Conservation (phyloP, 2,113 vertebrate species). For the Oreochromis tanganicae region DNA sequence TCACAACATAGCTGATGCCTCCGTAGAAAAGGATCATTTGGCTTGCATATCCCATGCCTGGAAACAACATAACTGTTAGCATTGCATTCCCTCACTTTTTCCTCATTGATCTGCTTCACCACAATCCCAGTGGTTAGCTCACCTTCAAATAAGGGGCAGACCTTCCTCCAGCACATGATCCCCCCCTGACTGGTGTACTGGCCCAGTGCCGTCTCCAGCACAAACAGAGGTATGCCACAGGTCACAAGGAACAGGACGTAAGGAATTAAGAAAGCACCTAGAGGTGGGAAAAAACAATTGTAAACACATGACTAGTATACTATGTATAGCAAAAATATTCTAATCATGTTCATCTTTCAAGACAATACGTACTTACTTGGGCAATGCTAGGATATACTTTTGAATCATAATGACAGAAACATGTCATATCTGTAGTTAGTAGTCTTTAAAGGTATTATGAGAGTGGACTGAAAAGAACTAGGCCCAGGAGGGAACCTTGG, state of each 20-base stretch:
- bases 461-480: background rate
- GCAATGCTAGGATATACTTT: background rate
- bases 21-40: constrained; percentile 58
- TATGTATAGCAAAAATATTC: background rate
- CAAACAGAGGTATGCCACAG: constrained; percentile 58
- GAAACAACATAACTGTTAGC: background rate
- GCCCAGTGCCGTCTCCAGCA: constrained; percentile 58
- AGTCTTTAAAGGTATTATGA: background rate
- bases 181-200: constrained; percentile 64
- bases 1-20: constrained; percentile 56
- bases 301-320: background rate
- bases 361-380: background rate
- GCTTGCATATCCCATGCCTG: constrained; percentile 61
- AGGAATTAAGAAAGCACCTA: constrained; percentile 58
- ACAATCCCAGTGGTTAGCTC: background rate
- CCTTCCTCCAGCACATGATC: constrained; percentile 59
- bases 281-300: too few relatives aligned
- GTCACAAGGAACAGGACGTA: constrained; percentile 53
- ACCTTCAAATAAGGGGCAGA: constrained; percentile 67
- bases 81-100: background rate
- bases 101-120: background rate
- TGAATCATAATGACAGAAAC: background rate
- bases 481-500: background rate
- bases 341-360: background rate
- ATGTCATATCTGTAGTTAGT: background rate